phyloP scores from a whole-genome alignment of 2,113 vertebrate genomes.

The Illadopsis cleaveri region DNA sequence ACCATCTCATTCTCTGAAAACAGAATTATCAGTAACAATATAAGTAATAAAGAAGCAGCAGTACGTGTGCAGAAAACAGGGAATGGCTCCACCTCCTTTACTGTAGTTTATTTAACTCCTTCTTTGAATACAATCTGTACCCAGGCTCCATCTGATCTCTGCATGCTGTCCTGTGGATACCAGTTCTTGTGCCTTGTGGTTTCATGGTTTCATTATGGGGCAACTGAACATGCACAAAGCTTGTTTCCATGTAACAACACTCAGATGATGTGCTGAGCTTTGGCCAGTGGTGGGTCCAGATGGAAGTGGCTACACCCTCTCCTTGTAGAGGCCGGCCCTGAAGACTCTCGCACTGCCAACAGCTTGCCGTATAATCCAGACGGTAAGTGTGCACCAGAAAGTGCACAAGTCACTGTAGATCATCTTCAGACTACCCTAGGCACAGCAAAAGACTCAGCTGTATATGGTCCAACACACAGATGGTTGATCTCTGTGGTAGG shows the following conservation, averaged over 20 bases:
- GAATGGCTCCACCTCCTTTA: neutral
- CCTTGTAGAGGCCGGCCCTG: neutral
- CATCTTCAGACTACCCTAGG: neutral
- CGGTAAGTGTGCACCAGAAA: neutral
- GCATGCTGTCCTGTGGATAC: neutral
- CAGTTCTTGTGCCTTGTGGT: neutral
- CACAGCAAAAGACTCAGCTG: neutral
- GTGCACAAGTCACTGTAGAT: neutral
- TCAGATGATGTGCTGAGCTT: neutral
- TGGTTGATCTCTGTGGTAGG: neutral
- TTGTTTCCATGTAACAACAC: neutral
- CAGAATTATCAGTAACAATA: neutral
- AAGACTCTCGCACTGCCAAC: accelerated
- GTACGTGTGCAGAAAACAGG: neutral
- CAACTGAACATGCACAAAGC: accelerated
- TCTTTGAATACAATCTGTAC: neutral
- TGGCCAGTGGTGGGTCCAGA: accelerated
- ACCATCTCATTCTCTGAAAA: neutral
- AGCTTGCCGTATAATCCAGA: neutral
- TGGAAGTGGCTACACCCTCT: neutral
- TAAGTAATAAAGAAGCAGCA: neutral
- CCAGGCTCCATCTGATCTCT: neutral
- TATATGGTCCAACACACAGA: accelerated
- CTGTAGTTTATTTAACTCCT: neutral
- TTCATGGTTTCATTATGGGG: neutral